Percentiles rank a stretch among this genome's conserved stretches.
Evolutionary conservation across 1,140 invertebrate genomes (phyloP).

Genomic region (Drosophila erecta): DNA sequence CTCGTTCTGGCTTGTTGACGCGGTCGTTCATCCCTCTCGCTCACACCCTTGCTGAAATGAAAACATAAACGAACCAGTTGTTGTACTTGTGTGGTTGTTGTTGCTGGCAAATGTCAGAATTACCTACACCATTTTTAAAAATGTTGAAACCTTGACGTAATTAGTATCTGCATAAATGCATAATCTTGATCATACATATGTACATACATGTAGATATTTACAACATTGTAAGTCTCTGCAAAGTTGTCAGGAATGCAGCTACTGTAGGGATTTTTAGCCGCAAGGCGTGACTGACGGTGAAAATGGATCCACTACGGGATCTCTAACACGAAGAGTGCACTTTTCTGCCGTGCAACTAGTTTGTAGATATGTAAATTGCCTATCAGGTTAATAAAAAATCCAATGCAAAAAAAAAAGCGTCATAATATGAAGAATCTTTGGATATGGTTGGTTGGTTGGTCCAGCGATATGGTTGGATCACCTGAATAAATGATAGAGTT

Average conservation of each 20-base stretch:
- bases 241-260: constrained; percentile 4
- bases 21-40: background rate
- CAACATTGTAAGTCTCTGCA: constrained; percentile 7
- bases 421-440: too few species aligned
- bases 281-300: constrained; percentile 53
- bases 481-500: too few species aligned
- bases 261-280: constrained; percentile 9
- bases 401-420: background rate
- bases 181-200: background rate
- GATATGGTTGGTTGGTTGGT: too few species aligned
- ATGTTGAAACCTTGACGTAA: constrained; percentile 44
- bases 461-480: too few species aligned
- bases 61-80: constrained; percentile 40
- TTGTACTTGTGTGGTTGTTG: constrained; percentile 8
- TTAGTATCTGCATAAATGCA: constrained; percentile 11
- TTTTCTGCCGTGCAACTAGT: background rate
- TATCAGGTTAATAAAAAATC: background rate
- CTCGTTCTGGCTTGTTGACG: constrained; percentile 17
- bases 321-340: background rate
- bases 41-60: constrained; percentile 16
- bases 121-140: constrained; percentile 73
- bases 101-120: constrained; percentile 1
- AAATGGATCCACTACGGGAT: constrained; percentile 15
- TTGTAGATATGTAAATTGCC: background rate
- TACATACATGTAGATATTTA: background rate